A percentile compares a stretch with the other conserved stretches of the same genome.
These are phyloP conservation scores for Diorhabda sublineata DNA, from an alignment of 1,140 invertebrate species.

Conservation along the genomic window DNA sequence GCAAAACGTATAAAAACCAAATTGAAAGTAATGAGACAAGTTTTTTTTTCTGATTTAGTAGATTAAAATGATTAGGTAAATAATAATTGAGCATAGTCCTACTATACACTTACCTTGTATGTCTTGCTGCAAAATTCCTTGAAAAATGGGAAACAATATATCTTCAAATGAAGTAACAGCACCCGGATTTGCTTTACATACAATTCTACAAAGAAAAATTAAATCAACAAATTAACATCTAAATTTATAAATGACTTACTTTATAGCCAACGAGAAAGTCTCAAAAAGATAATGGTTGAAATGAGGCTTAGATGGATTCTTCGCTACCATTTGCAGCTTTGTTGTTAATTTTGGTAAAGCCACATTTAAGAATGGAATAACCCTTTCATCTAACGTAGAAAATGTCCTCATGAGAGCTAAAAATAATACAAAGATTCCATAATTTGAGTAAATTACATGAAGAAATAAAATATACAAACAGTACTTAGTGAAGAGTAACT, in stretches of 20 bases:
- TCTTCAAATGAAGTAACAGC: slow-evolving; percentile 88
- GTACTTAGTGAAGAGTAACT: too few species aligned
- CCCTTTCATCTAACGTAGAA: slow-evolving; percentile 71
- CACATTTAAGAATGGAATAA: slow-evolving; percentile 75
- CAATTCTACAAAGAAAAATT: slow-evolving; percentile 57
- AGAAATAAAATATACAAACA: too few species aligned
- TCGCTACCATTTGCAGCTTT: slow-evolving; percentile 79
- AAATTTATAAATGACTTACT: slow-evolving; percentile 48
- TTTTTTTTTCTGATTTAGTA: too few species aligned
- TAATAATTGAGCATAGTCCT: background rate
- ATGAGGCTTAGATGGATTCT: slow-evolving; percentile 93
- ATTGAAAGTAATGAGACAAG: too few species aligned
- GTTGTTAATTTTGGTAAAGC: slow-evolving; percentile 80
- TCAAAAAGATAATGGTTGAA: slow-evolving; percentile 99
- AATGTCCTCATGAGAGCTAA: slow-evolving; percentile 86
- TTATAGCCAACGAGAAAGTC: slow-evolving; percentile 82
- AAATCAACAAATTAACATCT: slow-evolving; percentile 8
- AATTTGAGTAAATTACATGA: background rate
- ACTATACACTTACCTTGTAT: slow-evolving; percentile 61
- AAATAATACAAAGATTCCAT: slow-evolving; percentile 14
- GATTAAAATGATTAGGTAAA: too few species aligned
- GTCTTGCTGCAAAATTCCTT: slow-evolving; percentile 89
- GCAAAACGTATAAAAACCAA: too few species aligned
- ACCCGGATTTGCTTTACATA: slow-evolving; percentile 73
- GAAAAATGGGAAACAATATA: slow-evolving; percentile 88